Percentiles rank a stretch among this genome's conserved stretches.
Evolutionary conservation across 2,113 vertebrate genomes (phyloP).

Genomic region (Ginglymostoma cirratum): DNA sequence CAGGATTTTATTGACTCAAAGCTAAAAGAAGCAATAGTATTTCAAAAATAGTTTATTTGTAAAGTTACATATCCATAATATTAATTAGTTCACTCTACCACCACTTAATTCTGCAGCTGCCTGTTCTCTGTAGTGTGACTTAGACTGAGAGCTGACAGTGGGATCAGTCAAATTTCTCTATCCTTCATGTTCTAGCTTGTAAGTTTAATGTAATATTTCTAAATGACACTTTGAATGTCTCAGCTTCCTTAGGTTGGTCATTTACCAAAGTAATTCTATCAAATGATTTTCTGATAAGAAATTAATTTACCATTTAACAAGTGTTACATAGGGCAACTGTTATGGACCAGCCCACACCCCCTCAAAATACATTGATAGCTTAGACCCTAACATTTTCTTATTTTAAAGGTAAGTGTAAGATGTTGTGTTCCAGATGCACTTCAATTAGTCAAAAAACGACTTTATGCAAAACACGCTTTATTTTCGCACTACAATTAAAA

Average conservation of each 20-base stretch:
- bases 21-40: background rate
- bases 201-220: background rate
- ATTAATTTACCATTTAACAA: background rate
- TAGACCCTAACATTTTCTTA: no score
- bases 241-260: background rate
- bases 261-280: background rate
- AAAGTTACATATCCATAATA: background rate
- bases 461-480: no score
- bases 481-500: no score
- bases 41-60: background rate
- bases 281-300: background rate
- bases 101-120: background rate
- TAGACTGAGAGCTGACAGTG: background rate
- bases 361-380: no score
- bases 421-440: no score
- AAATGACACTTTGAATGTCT: background rate
- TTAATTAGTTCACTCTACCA: background rate
- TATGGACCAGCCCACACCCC: background rate
- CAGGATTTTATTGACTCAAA: background rate
- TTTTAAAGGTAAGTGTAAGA: no score
- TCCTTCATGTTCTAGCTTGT: background rate
- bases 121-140: background rate
- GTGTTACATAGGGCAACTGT: background rate
- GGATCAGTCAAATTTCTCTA: background rate
- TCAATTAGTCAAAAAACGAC: no score